phyloP scores from a whole-genome alignment of 1,140 invertebrate genomes.

The Drosophila cardini region DNA sequence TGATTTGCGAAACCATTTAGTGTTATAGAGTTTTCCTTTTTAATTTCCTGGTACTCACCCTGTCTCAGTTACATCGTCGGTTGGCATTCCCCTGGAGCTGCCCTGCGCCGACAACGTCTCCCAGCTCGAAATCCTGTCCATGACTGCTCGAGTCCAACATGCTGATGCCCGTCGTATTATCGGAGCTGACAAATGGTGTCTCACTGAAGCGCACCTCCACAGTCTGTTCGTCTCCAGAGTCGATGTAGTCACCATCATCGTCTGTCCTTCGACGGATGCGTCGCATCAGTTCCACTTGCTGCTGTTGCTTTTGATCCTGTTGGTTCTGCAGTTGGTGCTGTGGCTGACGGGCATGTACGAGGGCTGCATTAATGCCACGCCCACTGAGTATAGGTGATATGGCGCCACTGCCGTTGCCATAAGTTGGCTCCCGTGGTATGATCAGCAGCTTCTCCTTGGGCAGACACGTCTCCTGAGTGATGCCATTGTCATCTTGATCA shows the following conservation, averaged over 20 bases:
- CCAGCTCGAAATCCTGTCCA: conserved; percentile 45
- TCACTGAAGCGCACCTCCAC: conserved; percentile 80
- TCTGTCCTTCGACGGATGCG: conserved; percentile 59
- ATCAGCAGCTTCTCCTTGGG: conserved; percentile 77
- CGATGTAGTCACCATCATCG: conserved; percentile 68
- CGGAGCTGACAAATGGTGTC: conserved; percentile 80
- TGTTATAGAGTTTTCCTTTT: no score
- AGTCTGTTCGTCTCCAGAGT: conserved; percentile 80
- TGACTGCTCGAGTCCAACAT: conserved; percentile 63
- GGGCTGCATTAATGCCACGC: conserved; percentile 65
- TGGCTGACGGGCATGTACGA: conserved; percentile 62
- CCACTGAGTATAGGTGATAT: conserved; percentile 73
- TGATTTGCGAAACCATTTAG: no score
- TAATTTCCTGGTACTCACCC: conserved; percentile 58
- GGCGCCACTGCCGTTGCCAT: conserved; percentile 75
- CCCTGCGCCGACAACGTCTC: conserved; percentile 10
- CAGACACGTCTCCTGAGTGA: conserved; percentile 77
- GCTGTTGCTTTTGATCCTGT: conserved; percentile 35
- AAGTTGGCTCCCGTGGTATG: conserved; percentile 76
- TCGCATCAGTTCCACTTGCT: conserved; percentile 47
- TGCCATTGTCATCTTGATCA: conserved; percentile 75
- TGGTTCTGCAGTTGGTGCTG: conserved; percentile 47
- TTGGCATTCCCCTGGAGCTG: conserved; percentile 25
- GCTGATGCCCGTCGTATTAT: conserved; percentile 74
- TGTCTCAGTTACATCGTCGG: conserved; percentile 70